Evolutionary conservation across 2,888 invertebrate species (phyloP).

Genomic region (Philereme transversata): DNA sequence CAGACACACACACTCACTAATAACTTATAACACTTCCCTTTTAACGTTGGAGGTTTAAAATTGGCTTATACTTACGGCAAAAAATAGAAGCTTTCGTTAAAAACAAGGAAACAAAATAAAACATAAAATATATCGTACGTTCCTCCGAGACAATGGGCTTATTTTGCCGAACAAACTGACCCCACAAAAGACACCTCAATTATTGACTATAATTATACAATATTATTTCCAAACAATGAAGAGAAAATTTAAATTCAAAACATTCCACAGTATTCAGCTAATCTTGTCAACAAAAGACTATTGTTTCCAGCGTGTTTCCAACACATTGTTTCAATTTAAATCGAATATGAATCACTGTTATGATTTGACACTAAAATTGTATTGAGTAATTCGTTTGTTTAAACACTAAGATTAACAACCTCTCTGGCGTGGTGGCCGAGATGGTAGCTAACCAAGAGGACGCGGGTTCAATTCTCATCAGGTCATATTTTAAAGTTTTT

Average conservation of each 20-base stretch:
- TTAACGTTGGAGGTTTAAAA: no score
- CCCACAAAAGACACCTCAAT: slow-evolving; percentile 21
- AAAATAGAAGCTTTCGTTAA: no score
- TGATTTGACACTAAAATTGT: slow-evolving; percentile 76
- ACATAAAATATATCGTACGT: background rate
- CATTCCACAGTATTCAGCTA: slow-evolving; percentile 81
- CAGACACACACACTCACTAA: no score
- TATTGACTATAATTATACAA: slow-evolving; percentile 41
- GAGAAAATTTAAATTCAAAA: slow-evolving; percentile 79
- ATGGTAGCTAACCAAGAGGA: background rate
- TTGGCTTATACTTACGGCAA: no score
- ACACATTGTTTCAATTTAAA: slow-evolving; percentile 80
- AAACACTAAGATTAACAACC: slow-evolving; percentile 40
- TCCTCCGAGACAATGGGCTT: slow-evolving; percentile 25
- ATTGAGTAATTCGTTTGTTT: slow-evolving; percentile 79
- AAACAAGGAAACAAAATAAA: background rate
- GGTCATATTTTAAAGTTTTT: slow-evolving; percentile 1
- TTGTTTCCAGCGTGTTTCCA: slow-evolving; percentile 64
- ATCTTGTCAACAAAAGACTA: slow-evolving; percentile 82
- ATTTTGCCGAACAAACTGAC: slow-evolving; percentile 30
- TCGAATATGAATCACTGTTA: slow-evolving; percentile 81
- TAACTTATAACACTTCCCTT: no score
- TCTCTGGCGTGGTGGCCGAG: slow-evolving; percentile 11
- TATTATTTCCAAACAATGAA: slow-evolving; percentile 74
- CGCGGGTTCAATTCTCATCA: slow-evolving; percentile 15